A percentile compares a stretch with the other conserved stretches of the same genome.
These are phyloP conservation scores for Anthopleura xanthogrammica DNA, from an alignment of 92 coral and sea anemone genomes.

Conservation along the genomic window DNA sequence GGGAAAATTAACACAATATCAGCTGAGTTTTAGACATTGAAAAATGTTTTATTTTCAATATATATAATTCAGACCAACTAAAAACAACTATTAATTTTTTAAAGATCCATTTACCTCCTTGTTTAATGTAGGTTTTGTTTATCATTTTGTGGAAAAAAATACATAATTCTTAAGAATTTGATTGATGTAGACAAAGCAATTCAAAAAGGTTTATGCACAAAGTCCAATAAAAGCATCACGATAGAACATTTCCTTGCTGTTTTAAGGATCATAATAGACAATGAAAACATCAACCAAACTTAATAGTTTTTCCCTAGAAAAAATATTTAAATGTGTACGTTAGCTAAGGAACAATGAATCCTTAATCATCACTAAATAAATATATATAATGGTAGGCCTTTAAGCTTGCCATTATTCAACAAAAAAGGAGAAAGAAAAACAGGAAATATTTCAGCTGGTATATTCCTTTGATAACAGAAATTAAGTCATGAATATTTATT, in stretches of 20 bases:
- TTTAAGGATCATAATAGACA: background rate
- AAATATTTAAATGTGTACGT: too few relatives aligned
- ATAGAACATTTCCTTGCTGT: too few relatives aligned
- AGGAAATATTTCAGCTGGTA: background rate
- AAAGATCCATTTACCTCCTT: background rate
- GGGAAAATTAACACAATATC: background rate
- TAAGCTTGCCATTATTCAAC: background rate
- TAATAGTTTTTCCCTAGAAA: too few relatives aligned
- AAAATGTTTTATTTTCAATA: too few relatives aligned
- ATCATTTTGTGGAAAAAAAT: background rate
- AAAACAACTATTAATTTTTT: background rate
- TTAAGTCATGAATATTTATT: background rate
- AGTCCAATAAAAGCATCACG: background rate
- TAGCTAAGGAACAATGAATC: too few relatives aligned
- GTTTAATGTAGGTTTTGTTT: background rate
- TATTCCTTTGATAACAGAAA: background rate
- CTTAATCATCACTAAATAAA: too few relatives aligned
- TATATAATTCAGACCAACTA: too few relatives aligned
- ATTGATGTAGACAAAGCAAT: background rate
- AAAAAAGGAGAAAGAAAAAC: background rate
- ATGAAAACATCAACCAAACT: too few relatives aligned
- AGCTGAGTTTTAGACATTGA: background rate
- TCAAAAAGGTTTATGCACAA: background rate
- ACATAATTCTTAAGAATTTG: background rate
- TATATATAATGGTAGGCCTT: too few relatives aligned